Percentiles rank a stretch among this genome's conserved stretches.
Conservation (phyloP, 2,888 invertebrate genomes). For the Metopia argyrocephala region DNA sequence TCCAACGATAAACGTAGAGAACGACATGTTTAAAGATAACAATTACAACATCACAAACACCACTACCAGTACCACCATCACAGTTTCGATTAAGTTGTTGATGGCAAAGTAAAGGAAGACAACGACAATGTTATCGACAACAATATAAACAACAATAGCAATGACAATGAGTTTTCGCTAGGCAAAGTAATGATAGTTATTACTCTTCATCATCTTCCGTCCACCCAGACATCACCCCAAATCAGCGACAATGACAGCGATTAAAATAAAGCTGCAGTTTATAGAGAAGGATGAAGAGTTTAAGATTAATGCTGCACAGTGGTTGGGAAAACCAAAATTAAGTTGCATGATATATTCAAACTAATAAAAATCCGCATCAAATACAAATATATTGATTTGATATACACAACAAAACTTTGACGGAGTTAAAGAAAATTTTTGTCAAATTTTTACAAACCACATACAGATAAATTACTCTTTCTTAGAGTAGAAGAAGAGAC, state of each 20-base stretch:
- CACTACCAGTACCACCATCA: neutral
- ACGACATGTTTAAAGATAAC: neutral
- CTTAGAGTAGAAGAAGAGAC: too few species aligned
- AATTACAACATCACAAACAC: neutral
- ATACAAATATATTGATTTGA: too few species aligned
- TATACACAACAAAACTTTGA: too few species aligned
- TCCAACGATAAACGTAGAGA: neutral
- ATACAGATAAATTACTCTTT: too few species aligned
- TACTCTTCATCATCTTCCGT: neutral
- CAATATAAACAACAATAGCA: conserved; percentile 21
- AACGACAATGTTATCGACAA: conserved; percentile 13
- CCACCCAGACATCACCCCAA: neutral
- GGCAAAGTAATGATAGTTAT: conserved; percentile 26
- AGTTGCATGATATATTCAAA: neutral
- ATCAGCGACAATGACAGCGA: neutral
- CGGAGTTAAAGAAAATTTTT: too few species aligned
- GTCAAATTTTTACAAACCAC: too few species aligned
- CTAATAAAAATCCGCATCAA: neutral
- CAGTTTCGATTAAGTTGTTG: neutral
- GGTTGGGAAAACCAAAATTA: neutral
- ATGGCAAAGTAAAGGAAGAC: neutral
- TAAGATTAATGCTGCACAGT: neutral
- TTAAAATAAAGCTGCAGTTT: conserved; percentile 4
- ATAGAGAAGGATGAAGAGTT: neutral
- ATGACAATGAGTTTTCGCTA: conserved; percentile 49